Conservation (phyloP, 2,797 vertebrate genomes). For the Aplochiton taeniatus region DNA sequence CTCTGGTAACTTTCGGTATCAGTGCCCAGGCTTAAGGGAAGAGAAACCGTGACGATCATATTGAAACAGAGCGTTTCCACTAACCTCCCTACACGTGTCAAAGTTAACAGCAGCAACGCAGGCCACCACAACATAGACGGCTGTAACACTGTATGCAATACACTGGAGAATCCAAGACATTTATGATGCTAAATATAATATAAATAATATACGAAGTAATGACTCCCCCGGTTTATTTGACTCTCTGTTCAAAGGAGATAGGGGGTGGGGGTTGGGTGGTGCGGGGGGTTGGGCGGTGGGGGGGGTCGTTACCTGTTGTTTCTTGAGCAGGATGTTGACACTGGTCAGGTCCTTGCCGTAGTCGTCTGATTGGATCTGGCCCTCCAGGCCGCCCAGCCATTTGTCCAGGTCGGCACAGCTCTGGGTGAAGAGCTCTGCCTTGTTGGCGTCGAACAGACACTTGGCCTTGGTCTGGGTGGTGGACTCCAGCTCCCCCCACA, state of each 20-base stretch:
- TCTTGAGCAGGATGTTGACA: conserved; percentile 96
- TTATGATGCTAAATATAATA: no score
- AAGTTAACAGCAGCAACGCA: no score
- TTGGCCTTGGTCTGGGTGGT: conserved; percentile 97
- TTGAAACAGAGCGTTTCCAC: no score
- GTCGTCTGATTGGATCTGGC: conserved; percentile 93
- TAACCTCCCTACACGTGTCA: no score
- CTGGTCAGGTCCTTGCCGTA: conserved; percentile 98
- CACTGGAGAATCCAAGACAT: no score
- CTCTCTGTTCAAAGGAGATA: neutral
- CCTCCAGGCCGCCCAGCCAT: conserved; percentile 89
- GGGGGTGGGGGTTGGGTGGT: neutral
- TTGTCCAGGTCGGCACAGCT: conserved; percentile 97
- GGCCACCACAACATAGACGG: no score
- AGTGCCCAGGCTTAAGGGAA: no score
- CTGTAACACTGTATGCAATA: no score
- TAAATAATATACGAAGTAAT: no score
- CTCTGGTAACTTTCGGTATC: no score
- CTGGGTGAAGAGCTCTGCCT: conserved; percentile 97
- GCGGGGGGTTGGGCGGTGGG: neutral
- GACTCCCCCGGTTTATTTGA: no score
- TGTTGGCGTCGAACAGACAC: conserved; percentile 96
- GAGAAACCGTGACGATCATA: no score
- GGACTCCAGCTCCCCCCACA: conserved; percentile 94
- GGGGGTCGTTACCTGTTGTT: conserved; percentile 86